Evolutionary conservation across 2,888 invertebrate genomes (phyloP).

Genomic region (Xanthia icteritia): DNA sequence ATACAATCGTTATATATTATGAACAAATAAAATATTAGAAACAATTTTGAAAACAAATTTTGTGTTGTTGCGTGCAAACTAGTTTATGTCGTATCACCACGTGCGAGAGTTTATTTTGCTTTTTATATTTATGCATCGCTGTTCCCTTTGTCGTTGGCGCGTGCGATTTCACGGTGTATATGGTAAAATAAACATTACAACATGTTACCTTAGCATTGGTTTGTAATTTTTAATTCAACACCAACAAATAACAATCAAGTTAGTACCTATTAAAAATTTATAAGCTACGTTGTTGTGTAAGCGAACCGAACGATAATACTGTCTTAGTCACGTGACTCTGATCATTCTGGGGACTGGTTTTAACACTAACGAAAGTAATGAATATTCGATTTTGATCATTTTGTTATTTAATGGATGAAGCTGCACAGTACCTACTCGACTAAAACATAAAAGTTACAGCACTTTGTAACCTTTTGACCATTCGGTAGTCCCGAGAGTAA

Average conservation of each 20-base stretch:
- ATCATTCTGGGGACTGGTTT: not conserved
- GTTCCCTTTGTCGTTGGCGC: too few relatives aligned
- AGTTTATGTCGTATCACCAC: too few relatives aligned
- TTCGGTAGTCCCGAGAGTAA: not conserved
- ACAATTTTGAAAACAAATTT: too few relatives aligned
- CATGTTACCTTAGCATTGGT: too few relatives aligned
- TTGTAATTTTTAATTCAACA: too few relatives aligned
- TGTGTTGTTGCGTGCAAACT: too few relatives aligned
- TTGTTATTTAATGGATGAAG: not conserved
- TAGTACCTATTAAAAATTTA: slow-evolving; percentile 10
- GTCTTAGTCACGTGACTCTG: not conserved
- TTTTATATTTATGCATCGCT: too few relatives aligned
- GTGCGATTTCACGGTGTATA: too few relatives aligned
- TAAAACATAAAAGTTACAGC: not conserved
- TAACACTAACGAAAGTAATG: not conserved
- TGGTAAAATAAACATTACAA: too few relatives aligned
- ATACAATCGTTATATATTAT: too few relatives aligned
- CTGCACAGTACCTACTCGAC: not conserved
- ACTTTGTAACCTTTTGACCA: not conserved
- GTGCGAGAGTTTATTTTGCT: too few relatives aligned
- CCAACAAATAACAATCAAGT: slow-evolving; percentile 10
- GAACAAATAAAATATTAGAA: too few relatives aligned
- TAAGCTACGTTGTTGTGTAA: not conserved
- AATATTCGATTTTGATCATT: not conserved
- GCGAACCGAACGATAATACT: not conserved